phyloP scores from a whole-genome alignment of 2,113 vertebrate genomes.

The Brevimyrus niger region DNA sequence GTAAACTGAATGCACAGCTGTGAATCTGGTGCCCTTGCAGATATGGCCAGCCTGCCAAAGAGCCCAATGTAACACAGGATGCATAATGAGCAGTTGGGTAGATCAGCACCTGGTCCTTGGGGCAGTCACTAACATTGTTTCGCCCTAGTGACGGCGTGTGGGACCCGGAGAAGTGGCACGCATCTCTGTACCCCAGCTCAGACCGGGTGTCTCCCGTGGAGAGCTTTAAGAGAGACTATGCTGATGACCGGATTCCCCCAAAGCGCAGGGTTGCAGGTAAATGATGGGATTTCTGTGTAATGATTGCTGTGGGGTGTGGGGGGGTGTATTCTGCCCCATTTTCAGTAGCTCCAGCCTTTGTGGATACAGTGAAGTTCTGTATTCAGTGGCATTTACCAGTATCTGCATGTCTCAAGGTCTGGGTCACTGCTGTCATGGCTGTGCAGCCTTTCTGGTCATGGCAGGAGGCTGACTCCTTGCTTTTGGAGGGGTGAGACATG shows the following conservation, averaged over 20 bases:
- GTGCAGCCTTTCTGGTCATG: background rate
- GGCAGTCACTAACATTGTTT: background rate
- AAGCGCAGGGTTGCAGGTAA: slow-evolving; percentile 87
- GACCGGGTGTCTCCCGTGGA: slow-evolving; percentile 82
- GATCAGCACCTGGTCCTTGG: background rate
- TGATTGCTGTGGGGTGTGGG: background rate
- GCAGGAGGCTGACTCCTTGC: background rate
- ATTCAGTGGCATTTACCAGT: background rate
- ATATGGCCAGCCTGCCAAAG: background rate
- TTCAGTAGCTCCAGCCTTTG: background rate
- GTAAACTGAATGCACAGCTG: background rate
- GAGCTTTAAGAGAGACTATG: slow-evolving; percentile 80
- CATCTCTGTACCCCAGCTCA: slow-evolving; percentile 85
- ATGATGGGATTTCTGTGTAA: background rate
- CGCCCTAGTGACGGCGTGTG: slow-evolving; percentile 83
- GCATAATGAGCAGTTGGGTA: background rate
- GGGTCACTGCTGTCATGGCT: background rate
- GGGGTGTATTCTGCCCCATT: background rate
- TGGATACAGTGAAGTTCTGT: background rate
- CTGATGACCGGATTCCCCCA: slow-evolving; percentile 74
- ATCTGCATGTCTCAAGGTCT: background rate
- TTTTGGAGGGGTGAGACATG: background rate
- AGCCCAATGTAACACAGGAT: background rate
- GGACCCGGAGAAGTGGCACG: slow-evolving; percentile 99
- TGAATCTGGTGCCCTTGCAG: background rate